Conservation (phyloP, 2,113 vertebrate species). For the Ictidomys tridecemlineatus region DNA sequence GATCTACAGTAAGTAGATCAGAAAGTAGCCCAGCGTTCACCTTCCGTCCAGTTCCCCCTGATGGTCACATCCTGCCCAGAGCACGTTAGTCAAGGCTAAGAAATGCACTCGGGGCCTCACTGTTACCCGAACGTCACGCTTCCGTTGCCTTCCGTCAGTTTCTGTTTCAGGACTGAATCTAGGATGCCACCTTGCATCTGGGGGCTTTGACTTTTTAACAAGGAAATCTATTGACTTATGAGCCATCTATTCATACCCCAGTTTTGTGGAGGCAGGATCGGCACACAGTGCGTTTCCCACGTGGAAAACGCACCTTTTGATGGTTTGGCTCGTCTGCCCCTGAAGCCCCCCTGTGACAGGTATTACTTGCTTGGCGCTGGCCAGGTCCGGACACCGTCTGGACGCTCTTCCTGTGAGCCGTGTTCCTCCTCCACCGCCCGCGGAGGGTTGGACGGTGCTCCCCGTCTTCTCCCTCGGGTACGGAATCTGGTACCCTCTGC, state of each 20-base stretch:
- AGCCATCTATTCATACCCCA: neutral
- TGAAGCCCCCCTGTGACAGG: too few relatives aligned
- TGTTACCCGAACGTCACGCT: neutral
- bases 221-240: neutral
- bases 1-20: constrained; percentile 1
- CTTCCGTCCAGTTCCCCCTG: neutral
- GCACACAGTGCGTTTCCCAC: too few relatives aligned
- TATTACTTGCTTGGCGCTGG: neutral
- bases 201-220: neutral
- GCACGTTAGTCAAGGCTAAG: neutral
- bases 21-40: neutral
- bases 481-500: neutral
- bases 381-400: neutral
- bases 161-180: neutral
- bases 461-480: neutral
- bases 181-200: neutral
- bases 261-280: neutral
- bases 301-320: neutral
- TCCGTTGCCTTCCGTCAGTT: neutral
- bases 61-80: neutral
- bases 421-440: too few relatives aligned
- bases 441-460: neutral
- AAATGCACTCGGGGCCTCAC: neutral
- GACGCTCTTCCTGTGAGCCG: neutral
- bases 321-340: too few relatives aligned